Evolutionary conservation across 2,797 vertebrate species (phyloP).

Genomic region (Moxostoma hubbsi): DNA sequence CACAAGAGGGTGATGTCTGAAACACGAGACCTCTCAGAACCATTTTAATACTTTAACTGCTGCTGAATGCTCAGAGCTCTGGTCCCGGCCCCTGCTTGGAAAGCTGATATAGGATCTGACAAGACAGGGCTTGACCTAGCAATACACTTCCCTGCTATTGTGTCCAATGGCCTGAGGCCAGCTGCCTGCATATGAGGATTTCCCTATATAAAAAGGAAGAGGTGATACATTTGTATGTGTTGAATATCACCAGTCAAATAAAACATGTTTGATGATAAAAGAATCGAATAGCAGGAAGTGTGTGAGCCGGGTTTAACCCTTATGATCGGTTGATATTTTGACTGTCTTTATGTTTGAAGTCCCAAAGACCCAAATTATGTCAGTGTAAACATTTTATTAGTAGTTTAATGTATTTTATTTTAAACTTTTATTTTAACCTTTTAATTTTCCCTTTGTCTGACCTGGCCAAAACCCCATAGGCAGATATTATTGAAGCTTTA

Average conservation of each 20-base stretch:
- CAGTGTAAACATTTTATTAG: too few species aligned
- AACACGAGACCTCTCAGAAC: conserved; percentile 54
- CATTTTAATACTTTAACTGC: conserved; percentile 66
- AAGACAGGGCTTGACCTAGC: conserved; percentile 74
- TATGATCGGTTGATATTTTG: too few species aligned
- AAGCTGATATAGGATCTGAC: conserved; percentile 72
- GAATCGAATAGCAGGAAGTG: conserved; percentile 13
- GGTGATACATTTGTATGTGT: conserved; percentile 37
- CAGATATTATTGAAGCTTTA: too few species aligned
- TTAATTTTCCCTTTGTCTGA: too few species aligned
- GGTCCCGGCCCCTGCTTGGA: conserved; percentile 50
- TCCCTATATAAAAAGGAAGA: conserved; percentile 38
- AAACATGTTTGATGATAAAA: conserved; percentile 17
- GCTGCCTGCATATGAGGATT: conserved; percentile 55
- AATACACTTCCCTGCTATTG: conserved; percentile 64
- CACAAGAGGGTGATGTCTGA: conserved; percentile 28
- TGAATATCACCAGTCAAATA: conserved; percentile 38
- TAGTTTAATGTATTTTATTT: too few species aligned
- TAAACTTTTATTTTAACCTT: too few species aligned
- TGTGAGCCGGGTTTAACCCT: conserved; percentile 4
- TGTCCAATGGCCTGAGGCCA: conserved; percentile 64
- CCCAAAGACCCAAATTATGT: too few species aligned
- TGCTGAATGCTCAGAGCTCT: conserved; percentile 65
- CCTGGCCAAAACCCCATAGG: too few species aligned
- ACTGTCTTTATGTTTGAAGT: too few species aligned